phyloP scores from a whole-genome alignment of 2,113 vertebrate species.

The Mohoua ochrocephala region DNA sequence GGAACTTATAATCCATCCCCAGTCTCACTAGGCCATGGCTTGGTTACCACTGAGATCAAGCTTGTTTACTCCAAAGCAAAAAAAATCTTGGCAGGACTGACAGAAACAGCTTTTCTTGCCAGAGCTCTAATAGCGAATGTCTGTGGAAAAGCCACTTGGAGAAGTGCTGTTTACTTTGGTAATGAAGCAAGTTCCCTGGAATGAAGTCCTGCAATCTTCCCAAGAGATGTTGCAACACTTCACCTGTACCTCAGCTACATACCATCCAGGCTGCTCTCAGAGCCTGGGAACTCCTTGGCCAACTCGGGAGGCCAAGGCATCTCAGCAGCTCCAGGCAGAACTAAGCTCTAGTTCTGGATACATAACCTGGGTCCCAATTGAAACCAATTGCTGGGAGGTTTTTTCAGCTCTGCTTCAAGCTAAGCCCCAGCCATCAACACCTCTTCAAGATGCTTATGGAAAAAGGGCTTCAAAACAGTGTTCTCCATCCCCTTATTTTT shows the following conservation, averaged over 20 bases:
- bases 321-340: neutral
- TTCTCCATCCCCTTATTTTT: fast-evolving
- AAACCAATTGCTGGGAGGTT: fast-evolving
- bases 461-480: neutral
- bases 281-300: neutral
- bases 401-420: neutral
- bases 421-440: neutral
- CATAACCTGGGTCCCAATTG: neutral
- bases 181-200: constrained; percentile 23
- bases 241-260: neutral
- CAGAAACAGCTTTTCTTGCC: constrained; percentile 34
- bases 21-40: neutral
- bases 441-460: neutral
- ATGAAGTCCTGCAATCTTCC: constrained; percentile 25
- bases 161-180: constrained; percentile 31
- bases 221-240: constrained; percentile 4
- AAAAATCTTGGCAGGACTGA: constrained; percentile 15
- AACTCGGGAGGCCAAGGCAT: neutral
- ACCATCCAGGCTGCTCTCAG: neutral
- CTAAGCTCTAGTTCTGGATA: fast-evolving
- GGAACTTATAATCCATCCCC: neutral
- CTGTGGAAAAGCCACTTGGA: constrained; percentile 7
- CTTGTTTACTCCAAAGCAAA: constrained; percentile 53
- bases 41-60: neutral
- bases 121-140: neutral